phyloP scores from a whole-genome alignment of 2,797 vertebrate species.

The Picus viridis region DNA sequence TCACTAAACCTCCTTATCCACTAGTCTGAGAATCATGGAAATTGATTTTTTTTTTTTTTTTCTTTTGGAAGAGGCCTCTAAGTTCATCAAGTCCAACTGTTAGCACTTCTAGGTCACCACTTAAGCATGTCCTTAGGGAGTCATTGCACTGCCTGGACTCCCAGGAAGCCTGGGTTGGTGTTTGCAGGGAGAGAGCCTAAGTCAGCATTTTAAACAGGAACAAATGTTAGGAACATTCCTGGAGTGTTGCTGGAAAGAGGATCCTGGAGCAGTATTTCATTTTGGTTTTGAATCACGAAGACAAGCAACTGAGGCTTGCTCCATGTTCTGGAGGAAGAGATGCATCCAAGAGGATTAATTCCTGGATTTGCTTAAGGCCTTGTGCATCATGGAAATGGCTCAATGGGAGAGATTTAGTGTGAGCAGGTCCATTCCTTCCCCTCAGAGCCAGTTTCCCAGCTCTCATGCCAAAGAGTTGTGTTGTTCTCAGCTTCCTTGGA shows the following conservation, averaged over 20 bases:
- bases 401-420: neutral
- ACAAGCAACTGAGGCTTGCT: neutral
- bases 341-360: neutral
- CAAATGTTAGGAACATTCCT: neutral
- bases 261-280: neutral
- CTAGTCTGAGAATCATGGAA: too few species aligned
- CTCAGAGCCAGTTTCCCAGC: neutral
- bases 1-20: accelerated
- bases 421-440: neutral
- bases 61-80: too few species aligned
- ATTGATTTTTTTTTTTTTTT: too few species aligned
- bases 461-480: neutral
- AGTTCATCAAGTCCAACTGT: too few species aligned
- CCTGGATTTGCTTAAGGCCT: neutral
- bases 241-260: neutral
- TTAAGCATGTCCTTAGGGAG: neutral
- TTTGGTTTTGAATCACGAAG: neutral
- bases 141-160: neutral
- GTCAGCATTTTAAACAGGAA: neutral
- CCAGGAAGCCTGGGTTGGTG: accelerated
- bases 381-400: neutral
- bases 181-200: neutral
- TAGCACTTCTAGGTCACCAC: too few species aligned
- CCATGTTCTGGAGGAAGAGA: neutral
- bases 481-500: neutral